Evolutionary conservation across 2,113 vertebrate genomes (phyloP), one percentile per base, ranked within the genome.

Genomic region (Lichenostomus cassidix): DNA sequence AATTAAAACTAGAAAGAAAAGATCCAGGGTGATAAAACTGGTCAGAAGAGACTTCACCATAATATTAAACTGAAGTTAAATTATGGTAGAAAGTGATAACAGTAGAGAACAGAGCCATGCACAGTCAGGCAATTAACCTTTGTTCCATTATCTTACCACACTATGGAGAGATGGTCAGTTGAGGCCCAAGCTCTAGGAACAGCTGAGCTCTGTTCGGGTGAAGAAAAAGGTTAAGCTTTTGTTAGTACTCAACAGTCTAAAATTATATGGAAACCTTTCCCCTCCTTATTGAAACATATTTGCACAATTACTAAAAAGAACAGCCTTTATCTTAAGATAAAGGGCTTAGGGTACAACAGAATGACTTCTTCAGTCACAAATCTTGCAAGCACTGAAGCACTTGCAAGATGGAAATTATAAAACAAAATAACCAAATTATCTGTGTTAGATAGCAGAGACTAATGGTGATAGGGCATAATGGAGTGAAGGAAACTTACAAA

Each of bases 131-230:
- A 79, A 67, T 84, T 58, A 79, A 87, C 12, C 37, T 71, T 47
- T 89, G 46, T 33, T 62, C 49, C 16, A 56, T 47, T 8, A 65
- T 95, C 97, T 98, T 98, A 99, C 99, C 99, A 99, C 69, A 99
- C 99, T 56, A 99, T 99, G 78, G 99, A 99, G 70, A 99, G 98
- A 70, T 99, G 99, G 83, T 99, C 99, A 67, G 99, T 99, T 90
- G 99, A 99, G 59, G 99, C 98, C 99, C 99, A 99, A 3, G 98
- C 98, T 96, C 98, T 98, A 92, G 99, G 99, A 87, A 99, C 98
- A 69, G 99, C 99, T 71, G 99, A 99, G 39, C 97, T 99, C 99
- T 99, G 79, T 85, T 92, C 4, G 31, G 31, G 31, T 41, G 94
- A 59, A 35, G 53, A 87, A 84, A 53, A 69, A 73, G 17, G 18